Conservation (phyloP, 2,113 vertebrate species). For the Gadus macrocephalus region DNA sequence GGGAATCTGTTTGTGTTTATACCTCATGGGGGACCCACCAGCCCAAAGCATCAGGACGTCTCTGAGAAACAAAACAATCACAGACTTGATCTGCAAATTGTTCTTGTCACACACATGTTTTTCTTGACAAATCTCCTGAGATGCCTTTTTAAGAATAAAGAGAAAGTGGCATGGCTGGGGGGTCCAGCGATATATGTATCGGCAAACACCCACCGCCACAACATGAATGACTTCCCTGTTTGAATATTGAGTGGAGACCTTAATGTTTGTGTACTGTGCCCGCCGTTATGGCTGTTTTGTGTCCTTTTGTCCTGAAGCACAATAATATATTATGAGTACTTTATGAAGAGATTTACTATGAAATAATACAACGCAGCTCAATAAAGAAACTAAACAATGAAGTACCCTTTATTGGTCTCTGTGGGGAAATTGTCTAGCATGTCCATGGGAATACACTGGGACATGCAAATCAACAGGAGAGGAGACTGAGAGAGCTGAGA, state of each 20-base stretch:
- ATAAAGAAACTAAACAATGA: not conserved
- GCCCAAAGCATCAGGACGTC: too few species aligned
- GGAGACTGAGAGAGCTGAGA: too few species aligned
- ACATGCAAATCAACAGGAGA: not conserved
- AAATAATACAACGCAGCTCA: constrained; percentile 5
- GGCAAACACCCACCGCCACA: too few species aligned
- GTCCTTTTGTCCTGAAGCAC: not conserved
- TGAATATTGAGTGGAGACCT: not conserved
- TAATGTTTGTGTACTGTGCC: not conserved
- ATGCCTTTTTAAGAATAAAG: too few species aligned
- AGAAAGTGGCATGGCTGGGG: too few species aligned
- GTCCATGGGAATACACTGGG: not conserved
- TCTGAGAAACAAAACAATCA: too few species aligned
- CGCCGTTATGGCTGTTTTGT: not conserved
- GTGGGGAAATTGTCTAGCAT: not conserved
- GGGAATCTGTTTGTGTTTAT: too few species aligned
- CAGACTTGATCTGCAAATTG: too few species aligned
- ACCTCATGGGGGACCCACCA: too few species aligned
- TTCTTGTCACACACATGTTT: too few species aligned
- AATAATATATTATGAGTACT: not conserved
- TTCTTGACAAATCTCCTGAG: too few species aligned
- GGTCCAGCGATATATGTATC: too few species aligned
- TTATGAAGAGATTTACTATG: not conserved
- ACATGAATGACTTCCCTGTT: not conserved
- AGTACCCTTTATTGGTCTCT: not conserved